Evolutionary conservation across 2,888 invertebrate species (phyloP), one percentile per base, ranked within the genome.

Genomic region (Eupithecia subumbrata): DNA sequence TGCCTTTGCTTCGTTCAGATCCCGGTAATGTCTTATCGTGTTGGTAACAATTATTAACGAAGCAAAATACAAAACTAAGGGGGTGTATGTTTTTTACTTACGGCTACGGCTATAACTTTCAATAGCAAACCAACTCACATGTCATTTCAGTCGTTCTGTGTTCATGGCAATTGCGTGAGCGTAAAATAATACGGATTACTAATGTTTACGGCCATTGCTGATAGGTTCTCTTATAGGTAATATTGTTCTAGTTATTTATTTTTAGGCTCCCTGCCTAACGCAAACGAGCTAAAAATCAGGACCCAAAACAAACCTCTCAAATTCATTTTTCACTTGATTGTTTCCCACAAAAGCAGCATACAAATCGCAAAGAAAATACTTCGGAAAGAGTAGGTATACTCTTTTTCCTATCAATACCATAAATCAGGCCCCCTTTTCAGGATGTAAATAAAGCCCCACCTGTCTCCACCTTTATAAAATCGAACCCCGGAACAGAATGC

Each of bases 391-490:
- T 11, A 43, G 66, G 3, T 11, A 43, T 43, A 68, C 14, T 68
- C 43, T 40, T 45, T 69, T 72, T 70, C 45, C 30, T 60, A 71
- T 67, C 52, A 25, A 72, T 66, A 74, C 43, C 30, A 72, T 74
- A 74, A 74, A 72, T 75, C 71, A 75, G 70, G 43, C 48, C 70
- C 70, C 69, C 72, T 74, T 74, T 72, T 48, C 43, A 68, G 64
- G 40, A 11, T 70, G 60, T 69, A 40, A 75, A 76, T 63, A 76
- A 66, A 75, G 71, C 30, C 5, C 78, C 80, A 81, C 80, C 78
- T 82, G 80, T 80, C 74, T 77, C 77, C 79, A 77, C 76, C 73
- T 73, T 75, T 72, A 80, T 78, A 79, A 80, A 82, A 79, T 75
- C 72, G 71, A 67, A 79, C 75, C 72, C 76, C 79, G 68, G 73